A percentile compares a stretch with the other conserved stretches of the same genome.
Conservation (phyloP, 2,113 vertebrate genomes). For the Cyanoliseus patagonus region DNA sequence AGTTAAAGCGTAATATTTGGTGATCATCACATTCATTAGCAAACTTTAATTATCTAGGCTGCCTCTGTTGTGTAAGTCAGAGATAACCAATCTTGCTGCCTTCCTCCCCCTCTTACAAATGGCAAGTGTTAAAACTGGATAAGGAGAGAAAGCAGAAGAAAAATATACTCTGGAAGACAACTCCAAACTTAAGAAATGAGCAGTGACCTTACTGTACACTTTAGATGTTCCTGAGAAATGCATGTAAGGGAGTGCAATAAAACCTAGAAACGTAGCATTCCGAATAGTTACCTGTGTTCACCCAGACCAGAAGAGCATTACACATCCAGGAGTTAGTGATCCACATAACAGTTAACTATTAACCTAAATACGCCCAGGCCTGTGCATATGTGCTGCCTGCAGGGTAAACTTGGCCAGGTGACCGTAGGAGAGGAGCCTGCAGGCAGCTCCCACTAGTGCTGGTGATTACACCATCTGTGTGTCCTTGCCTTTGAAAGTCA, state of each 20-base stretch:
- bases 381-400: background rate
- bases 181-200: background rate
- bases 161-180: background rate
- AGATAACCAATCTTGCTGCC: background rate
- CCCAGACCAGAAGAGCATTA: background rate
- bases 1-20: background rate
- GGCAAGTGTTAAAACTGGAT: background rate
- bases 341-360: background rate
- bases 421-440: background rate
- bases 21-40: background rate
- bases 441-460: background rate
- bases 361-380: background rate
- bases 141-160: background rate
- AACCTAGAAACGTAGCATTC: background rate
- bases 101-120: background rate
- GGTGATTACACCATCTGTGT: accelerated
- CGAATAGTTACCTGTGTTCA: background rate
- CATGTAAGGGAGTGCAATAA: background rate
- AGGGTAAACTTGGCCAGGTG: background rate
- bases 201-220: background rate
- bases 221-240: background rate
- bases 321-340: background rate
- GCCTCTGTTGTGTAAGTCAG: background rate
- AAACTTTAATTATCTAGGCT: background rate
- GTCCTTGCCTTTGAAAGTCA: background rate